phyloP scores from a whole-genome alignment of 2,113 vertebrate genomes.

The Antigone vipio region DNA sequence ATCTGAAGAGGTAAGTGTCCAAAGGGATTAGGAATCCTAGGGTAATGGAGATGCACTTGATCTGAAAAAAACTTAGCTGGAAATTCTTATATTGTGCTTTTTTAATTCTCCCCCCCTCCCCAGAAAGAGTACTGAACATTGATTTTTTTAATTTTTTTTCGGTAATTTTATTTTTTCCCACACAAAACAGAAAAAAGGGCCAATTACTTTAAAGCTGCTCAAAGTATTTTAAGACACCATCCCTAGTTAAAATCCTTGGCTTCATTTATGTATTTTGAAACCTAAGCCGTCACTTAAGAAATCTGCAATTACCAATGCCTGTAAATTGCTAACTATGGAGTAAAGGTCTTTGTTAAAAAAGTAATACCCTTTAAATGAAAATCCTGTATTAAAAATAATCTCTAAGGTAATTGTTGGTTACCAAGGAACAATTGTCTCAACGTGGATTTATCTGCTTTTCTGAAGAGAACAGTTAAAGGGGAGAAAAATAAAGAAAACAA shows the following conservation, averaged over 20 bases:
- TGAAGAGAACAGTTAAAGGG: neutral
- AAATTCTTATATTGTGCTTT: neutral
- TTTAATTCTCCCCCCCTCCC: no score
- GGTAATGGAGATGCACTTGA: neutral
- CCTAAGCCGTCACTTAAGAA: neutral
- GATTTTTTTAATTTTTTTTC: neutral
- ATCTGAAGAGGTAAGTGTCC: neutral
- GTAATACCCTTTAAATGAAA: neutral
- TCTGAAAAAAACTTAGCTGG: neutral
- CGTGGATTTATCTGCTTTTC: neutral
- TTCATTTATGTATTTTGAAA: conserved; percentile 22
- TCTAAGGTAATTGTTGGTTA: neutral
- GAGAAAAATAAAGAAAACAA: neutral
- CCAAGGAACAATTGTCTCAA: neutral
- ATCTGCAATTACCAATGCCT: neutral
- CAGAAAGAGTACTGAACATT: rapidly evolving
- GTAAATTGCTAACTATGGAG: neutral
- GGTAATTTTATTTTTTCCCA: neutral
- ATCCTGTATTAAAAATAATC: neutral
- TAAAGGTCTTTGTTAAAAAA: neutral
- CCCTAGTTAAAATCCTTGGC: neutral
- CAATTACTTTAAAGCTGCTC: neutral
- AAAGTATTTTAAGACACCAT: neutral
- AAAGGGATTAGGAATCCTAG: neutral
- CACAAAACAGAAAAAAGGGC: neutral